Evolutionary conservation across 2,113 vertebrate genomes (phyloP).

Genomic region (Ammodytes marinus): DNA sequence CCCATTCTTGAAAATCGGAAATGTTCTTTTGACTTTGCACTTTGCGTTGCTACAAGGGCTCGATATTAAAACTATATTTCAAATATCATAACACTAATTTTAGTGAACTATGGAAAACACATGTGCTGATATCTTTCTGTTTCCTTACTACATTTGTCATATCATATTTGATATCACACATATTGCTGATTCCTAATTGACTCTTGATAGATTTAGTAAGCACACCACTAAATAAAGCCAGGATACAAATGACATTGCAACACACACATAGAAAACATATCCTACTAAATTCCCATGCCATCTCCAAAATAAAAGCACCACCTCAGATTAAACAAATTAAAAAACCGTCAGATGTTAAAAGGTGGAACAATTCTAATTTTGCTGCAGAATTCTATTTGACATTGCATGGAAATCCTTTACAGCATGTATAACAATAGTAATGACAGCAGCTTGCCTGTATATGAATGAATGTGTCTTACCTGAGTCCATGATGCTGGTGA

Average conservation of each 20-base stretch:
- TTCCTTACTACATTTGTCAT: background rate
- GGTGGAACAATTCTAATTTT: background rate
- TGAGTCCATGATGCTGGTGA: constrained; percentile 81
- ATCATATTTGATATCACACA: no score
- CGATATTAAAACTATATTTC: background rate
- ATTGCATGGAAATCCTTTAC: background rate
- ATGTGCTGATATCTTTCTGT: background rate
- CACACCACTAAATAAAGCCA: background rate
- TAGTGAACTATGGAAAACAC: background rate
- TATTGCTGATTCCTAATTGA: background rate
- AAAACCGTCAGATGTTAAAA: background rate
- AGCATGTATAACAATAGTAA: background rate
- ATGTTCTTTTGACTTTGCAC: background rate
- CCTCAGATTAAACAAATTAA: background rate
- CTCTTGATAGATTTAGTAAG: background rate
- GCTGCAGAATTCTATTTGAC: background rate
- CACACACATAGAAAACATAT: background rate
- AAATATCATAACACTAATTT: background rate
- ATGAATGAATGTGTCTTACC: constrained; percentile 74
- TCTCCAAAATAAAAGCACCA: background rate
- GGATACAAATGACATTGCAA: background rate
- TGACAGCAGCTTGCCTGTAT: background rate
- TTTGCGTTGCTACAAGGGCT: background rate
- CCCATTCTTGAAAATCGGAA: constrained; percentile 31
- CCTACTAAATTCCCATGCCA: background rate